Conservation (phyloP, 2,888 invertebrate genomes). For the Argyresthia goedartella region DNA sequence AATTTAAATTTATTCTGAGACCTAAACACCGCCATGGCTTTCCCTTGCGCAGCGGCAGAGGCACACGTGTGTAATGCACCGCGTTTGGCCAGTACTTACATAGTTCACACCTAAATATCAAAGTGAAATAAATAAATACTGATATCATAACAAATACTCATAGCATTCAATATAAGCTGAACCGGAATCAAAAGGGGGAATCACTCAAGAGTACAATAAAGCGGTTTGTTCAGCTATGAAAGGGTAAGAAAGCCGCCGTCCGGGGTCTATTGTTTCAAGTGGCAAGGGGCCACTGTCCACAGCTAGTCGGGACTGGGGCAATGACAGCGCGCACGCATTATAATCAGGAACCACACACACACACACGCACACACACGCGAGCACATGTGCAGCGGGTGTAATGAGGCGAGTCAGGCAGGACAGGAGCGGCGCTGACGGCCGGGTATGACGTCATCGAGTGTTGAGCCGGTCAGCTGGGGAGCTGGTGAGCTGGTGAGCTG, state of each 20-base stretch:
- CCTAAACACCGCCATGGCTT: too few relatives aligned
- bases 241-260: slow-evolving; percentile 19
- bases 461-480: too few relatives aligned
- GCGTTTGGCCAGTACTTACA: too few relatives aligned
- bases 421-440: not conserved
- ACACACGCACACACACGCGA: too few relatives aligned
- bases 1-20: too few relatives aligned
- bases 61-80: too few relatives aligned
- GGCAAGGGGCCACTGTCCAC: slow-evolving; percentile 22
- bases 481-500: too few relatives aligned
- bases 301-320: slow-evolving; percentile 28
- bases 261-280: slow-evolving; percentile 51
- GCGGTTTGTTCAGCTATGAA: not conserved
- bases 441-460: slow-evolving; percentile 3
- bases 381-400: not conserved
- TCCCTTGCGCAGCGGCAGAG: too few relatives aligned
- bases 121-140: too few relatives aligned
- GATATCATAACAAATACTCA: too few relatives aligned
- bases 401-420: not conserved
- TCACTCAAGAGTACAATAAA: not conserved
- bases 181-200: not conserved
- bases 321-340: slow-evolving; percentile 52
- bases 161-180: too few relatives aligned
- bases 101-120: too few relatives aligned
- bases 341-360: slow-evolving; percentile 34